Conservation (phyloP, 2,888 invertebrate genomes). For the Stenurella melanura region DNA sequence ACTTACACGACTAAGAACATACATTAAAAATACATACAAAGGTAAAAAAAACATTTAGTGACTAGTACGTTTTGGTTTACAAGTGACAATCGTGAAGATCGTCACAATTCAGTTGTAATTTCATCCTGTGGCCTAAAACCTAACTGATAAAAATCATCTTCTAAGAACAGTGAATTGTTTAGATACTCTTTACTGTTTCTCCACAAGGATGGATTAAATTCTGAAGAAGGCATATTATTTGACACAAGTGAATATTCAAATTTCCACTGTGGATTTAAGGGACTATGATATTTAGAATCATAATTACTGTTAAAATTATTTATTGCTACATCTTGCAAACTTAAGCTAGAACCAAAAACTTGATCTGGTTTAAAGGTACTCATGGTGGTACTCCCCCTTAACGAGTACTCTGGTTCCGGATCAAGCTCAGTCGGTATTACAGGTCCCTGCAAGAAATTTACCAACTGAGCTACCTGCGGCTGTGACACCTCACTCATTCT, state of each 20-base stretch:
- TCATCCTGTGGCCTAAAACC: slow-evolving; percentile 92
- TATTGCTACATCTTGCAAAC: slow-evolving; percentile 69
- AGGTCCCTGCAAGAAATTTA: slow-evolving; percentile 82
- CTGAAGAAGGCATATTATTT: slow-evolving; percentile 68
- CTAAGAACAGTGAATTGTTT: slow-evolving; percentile 79
- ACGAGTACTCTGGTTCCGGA: slow-evolving; percentile 56
- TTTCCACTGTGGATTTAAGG: slow-evolving; percentile 76
- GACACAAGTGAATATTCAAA: slow-evolving; percentile 70
- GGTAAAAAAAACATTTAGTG: slow-evolving; percentile 47
- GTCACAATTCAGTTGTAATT: slow-evolving; percentile 88
- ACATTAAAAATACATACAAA: slow-evolving; percentile 36
- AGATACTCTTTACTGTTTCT: slow-evolving; percentile 71
- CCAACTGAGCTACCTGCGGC: slow-evolving; percentile 84
- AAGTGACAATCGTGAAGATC: slow-evolving; percentile 19
- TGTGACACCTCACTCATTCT: slow-evolving; percentile 74
- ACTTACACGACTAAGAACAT: slow-evolving; percentile 38
- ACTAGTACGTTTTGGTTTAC: slow-evolving; percentile 54
- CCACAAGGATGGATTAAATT: slow-evolving; percentile 74
- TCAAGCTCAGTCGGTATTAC: slow-evolving; percentile 62
- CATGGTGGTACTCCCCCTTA: slow-evolving; percentile 68
- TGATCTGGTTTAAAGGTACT: slow-evolving; percentile 73
- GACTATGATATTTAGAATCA: slow-evolving; percentile 64
- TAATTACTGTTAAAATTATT: slow-evolving; percentile 70
- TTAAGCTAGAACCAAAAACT: slow-evolving; percentile 68
- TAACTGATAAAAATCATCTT: slow-evolving; percentile 88